A percentile compares a stretch with the other conserved stretches of the same genome.
These are phyloP conservation scores for Therioaphis trifolii DNA, from an alignment of 2,888 invertebrate species.

Conservation along the genomic window DNA sequence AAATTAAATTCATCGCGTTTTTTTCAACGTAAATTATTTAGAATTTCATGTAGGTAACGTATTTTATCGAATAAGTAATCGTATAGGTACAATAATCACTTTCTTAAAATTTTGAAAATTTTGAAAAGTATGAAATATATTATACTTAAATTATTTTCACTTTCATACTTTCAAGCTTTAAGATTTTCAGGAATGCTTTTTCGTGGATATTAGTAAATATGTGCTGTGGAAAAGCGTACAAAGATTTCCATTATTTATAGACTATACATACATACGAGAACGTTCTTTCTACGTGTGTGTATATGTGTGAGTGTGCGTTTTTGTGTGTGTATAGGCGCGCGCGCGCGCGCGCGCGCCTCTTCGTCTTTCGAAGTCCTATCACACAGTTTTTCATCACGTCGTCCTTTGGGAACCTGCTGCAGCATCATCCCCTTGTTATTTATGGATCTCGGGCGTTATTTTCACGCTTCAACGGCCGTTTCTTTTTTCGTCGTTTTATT, in stretches of 20 bases:
- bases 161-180: not conserved
- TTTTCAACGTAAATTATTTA: too few relatives aligned
- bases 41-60: too few relatives aligned
- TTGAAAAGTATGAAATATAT: too few relatives aligned
- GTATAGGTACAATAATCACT: too few relatives aligned
- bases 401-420: constrained; percentile 67
- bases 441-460: constrained; percentile 63
- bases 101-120: too few relatives aligned
- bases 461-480: constrained; percentile 61
- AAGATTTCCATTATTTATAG: constrained; percentile 58
- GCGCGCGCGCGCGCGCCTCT: not conserved
- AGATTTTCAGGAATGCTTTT: constrained; percentile 2
- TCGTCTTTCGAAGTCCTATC: constrained; percentile 67
- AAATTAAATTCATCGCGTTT: too few relatives aligned
- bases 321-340: not conserved
- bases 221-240: constrained; percentile 44
- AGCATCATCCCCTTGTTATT: constrained; percentile 65
- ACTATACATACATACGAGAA: not conserved
- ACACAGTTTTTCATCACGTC: constrained; percentile 69
- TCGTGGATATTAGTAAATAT: constrained; percentile 37
- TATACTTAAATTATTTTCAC: constrained; percentile 13
- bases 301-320: not conserved
- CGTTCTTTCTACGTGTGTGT: not conserved
- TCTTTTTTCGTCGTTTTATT: constrained; percentile 59
- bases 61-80: too few relatives aligned